Evolutionary conservation across 2,888 invertebrate species (phyloP).

Genomic region (Lasioglossum malachurum): DNA sequence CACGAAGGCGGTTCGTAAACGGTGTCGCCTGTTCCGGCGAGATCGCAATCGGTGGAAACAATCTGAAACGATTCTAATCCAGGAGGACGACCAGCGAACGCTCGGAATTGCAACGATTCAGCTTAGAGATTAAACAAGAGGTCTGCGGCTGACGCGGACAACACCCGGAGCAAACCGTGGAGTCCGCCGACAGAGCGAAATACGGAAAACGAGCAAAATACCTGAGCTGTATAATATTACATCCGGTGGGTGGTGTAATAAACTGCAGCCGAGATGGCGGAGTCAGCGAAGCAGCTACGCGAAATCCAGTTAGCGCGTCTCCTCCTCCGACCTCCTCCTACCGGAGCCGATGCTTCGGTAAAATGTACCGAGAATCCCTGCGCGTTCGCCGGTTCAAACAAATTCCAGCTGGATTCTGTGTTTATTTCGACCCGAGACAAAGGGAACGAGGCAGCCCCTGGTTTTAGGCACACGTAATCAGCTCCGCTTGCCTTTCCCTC

Average conservation of each 20-base stretch:
- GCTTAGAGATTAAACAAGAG: slow-evolving; percentile 52
- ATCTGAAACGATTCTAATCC: neutral
- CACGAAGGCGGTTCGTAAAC: neutral
- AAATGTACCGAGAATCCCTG: neutral
- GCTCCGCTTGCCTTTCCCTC: neutral
- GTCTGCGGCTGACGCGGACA: slow-evolving; percentile 7
- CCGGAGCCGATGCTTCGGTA: neutral
- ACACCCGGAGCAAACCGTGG: neutral
- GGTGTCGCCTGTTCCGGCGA: neutral
- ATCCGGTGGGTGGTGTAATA: slow-evolving; percentile 54
- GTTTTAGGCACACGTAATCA: slow-evolving; percentile 14
- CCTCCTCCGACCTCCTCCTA: neutral
- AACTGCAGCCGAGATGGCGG: slow-evolving; percentile 43
- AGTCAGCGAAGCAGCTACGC: neutral
- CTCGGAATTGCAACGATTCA: slow-evolving; percentile 4
- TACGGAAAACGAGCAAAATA: slow-evolving; percentile 53
- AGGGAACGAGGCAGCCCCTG: neutral
- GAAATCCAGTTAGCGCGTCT: slow-evolving; percentile 6
- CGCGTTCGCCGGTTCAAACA: neutral
- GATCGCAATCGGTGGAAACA: neutral
- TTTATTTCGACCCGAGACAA: slow-evolving; percentile 1
- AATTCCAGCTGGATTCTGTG: neutral
- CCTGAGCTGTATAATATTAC: slow-evolving; percentile 54
- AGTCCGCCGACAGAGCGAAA: slow-evolving; percentile 59
- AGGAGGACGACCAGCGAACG: neutral